Percentiles rank a stretch among this genome's conserved stretches.
These are phyloP conservation scores for Ptiloglossa arizonensis DNA, from an alignment of 1,140 invertebrate genomes.

Conservation along the genomic window DNA sequence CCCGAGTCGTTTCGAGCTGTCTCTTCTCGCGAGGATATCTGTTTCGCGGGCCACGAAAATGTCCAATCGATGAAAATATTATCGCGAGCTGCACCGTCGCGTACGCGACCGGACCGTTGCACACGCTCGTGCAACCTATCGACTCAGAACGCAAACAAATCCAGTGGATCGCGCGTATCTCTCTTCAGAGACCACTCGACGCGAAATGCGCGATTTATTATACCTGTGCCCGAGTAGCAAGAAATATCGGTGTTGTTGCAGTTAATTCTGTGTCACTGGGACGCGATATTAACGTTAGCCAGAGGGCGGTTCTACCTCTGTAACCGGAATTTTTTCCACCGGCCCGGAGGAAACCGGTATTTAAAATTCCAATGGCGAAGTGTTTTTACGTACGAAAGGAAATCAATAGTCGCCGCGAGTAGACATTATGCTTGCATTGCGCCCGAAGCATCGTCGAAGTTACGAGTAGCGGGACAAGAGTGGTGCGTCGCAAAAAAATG, in stretches of 20 bases:
- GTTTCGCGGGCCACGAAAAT: conserved; percentile 47
- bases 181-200: conserved; percentile 36
- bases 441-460: neutral
- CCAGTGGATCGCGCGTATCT: conserved; percentile 27
- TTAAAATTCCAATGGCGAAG: conserved; percentile 16
- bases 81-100: conserved; percentile 12
- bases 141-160: conserved; percentile 34
- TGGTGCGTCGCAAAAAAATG: neutral
- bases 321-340: neutral
- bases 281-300: conserved; percentile 7
- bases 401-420: conserved; percentile 2
- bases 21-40: conserved; percentile 9
- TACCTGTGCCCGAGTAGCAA: conserved; percentile 4
- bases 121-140: neutral
- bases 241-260: conserved; percentile 4
- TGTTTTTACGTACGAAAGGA: neutral
- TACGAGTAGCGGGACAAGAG: neutral
- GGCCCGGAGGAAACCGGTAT: neutral
- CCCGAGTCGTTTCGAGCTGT: conserved; percentile 15
- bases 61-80: conserved; percentile 40
- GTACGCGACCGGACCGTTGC: neutral
- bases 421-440: neutral
- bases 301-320: neutral
- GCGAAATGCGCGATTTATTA: conserved; percentile 46
- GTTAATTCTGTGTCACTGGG: conserved; percentile 11